Conservation (phyloP, 2,888 invertebrate genomes). For the Drosophila anceps region DNA sequence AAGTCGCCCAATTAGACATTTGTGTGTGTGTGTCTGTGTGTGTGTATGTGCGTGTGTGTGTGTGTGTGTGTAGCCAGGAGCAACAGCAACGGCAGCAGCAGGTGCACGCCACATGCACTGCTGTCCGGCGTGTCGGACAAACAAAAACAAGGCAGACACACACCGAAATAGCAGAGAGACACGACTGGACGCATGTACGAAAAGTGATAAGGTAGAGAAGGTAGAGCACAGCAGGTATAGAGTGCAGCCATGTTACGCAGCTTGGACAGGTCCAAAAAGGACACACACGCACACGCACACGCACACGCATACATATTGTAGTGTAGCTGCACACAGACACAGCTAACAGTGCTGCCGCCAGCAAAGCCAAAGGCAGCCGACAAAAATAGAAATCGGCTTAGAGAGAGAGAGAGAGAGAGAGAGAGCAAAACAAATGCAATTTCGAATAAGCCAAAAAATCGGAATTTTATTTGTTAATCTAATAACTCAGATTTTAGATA, state of each 20-base stretch:
- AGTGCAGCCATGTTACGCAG: slow-evolving; percentile 15
- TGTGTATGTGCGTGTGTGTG: slow-evolving; percentile 33
- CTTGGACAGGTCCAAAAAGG: background rate
- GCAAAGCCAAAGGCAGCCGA: background rate
- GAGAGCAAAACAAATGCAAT: background rate
- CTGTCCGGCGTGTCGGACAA: slow-evolving; percentile 16
- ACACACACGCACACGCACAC: background rate
- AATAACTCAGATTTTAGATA: too few species aligned
- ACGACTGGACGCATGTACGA: background rate
- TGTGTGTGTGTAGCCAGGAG: background rate
- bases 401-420: too few species aligned
- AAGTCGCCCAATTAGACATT: slow-evolving; percentile 74
- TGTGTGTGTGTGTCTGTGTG: slow-evolving; percentile 27
- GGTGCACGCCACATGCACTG: background rate
- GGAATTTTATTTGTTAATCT: background rate
- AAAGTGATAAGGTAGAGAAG: background rate
- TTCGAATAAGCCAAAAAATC: background rate
- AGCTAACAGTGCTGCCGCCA: slow-evolving; percentile 7
- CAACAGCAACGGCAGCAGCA: slow-evolving; percentile 1
- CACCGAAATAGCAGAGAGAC: background rate
- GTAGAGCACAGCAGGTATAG: background rate
- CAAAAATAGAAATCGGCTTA: background rate
- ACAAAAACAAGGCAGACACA: slow-evolving; percentile 11
- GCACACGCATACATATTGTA: background rate
- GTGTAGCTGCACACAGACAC: background rate